Evolutionary conservation across 2,797 vertebrate species (phyloP), one percentile per base, ranked within the genome.

Genomic region (Lerista edwardsae): DNA sequence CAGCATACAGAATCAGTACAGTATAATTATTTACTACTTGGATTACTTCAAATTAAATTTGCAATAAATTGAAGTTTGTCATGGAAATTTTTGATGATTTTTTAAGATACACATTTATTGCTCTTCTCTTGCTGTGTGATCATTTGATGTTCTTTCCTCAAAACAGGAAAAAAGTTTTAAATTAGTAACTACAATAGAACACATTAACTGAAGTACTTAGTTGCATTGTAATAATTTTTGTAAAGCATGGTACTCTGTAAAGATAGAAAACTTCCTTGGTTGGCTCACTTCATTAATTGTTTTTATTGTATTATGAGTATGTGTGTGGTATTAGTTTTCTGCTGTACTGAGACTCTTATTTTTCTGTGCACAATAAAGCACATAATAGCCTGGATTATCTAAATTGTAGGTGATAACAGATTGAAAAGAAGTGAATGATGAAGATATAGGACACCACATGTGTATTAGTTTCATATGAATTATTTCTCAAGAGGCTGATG

Each of bases 361-460:
- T 97, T 96, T 94, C 92, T 93, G 95, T 95, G 93, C 95, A 96
- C 97, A 97, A 97, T 97, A 97, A 96, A 94, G 92, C 91, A 94
- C 95, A 96, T 97, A 97, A 97, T 97, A 94, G 96, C 92, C 82
- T 95, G 96, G 97, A 97, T 98, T 97, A 97, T 94, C 95, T 97
- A 96, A 97, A 97, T 97, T 96, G 97, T 95, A 95, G 95, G 96
- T 96, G 97, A 97, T 98, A 97, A 98, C 97, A 97, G 97, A 97
- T 96, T 93, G 96, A 96, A 95, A 94, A 92, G 95, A 95, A 96
- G 93, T 96, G 94, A 95, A 95, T 94, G 95, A 97, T 94, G 94
- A 95, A 92, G 97, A 97, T 94, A 98, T 92, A 96, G 95, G 97
- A 98, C 95, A 97, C 97, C 95, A 90, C 95, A 89, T 95, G 95